Conservation (phyloP, 1,140 invertebrate species). For the Melipona quadrifasciata region DNA sequence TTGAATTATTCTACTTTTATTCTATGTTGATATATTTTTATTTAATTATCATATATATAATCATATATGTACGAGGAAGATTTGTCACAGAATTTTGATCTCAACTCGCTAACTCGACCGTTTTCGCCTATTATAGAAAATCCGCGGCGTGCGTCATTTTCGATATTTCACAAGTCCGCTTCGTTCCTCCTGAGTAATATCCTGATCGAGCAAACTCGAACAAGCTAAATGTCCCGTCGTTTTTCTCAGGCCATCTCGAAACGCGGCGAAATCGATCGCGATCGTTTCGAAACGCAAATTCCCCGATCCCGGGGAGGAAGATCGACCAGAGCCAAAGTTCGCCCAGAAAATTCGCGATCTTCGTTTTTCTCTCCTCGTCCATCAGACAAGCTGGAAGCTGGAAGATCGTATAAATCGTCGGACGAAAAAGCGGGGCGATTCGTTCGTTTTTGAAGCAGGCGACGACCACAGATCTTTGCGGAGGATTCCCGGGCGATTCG, state of each 20-base stretch:
- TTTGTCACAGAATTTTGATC: no score
- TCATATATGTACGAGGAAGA: no score
- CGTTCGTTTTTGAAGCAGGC: neutral
- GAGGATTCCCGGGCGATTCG: conserved; percentile 39
- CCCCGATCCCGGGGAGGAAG: neutral
- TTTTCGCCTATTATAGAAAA: no score
- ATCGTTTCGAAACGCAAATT: neutral
- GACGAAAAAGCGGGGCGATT: neutral
- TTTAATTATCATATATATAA: no score
- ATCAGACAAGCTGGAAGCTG: neutral
- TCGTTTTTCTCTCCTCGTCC: neutral
- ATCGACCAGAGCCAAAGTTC: neutral
- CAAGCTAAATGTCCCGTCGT: conserved; percentile 6
- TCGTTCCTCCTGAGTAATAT: neutral
- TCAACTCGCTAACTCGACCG: no score
- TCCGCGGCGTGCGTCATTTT: neutral
- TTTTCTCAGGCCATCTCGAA: neutral
- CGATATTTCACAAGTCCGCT: neutral
- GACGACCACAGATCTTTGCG: conserved; percentile 37
- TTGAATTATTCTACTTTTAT: no score
- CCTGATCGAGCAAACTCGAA: conserved; percentile 2
- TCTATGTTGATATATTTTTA: no score
- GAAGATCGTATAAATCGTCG: conserved; percentile 40
- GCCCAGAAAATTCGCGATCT: neutral
- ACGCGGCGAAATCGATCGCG: neutral